phyloP scores from a whole-genome alignment of 2,113 vertebrate genomes.

The Ctenomys sociabilis region DNA sequence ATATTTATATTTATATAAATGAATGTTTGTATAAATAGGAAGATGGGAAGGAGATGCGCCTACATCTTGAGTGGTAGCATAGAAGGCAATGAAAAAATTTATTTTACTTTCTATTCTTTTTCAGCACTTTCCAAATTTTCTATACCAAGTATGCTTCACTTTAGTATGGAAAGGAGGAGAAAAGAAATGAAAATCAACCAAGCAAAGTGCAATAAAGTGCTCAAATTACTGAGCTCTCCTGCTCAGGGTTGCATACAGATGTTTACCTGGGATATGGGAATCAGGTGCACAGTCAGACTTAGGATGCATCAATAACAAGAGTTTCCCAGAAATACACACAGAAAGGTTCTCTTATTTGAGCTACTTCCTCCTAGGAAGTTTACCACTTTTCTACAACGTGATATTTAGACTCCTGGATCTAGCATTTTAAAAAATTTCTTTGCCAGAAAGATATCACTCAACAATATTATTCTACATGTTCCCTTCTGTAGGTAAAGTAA shows the following conservation, averaged over 20 bases:
- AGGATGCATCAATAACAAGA: not conserved
- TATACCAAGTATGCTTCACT: not conserved
- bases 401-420: not conserved
- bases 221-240: not conserved
- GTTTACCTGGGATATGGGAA: not conserved
- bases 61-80: not conserved
- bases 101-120: not conserved
- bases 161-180: not conserved
- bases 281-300: not conserved
- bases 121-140: conserved; percentile 19
- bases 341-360: not conserved
- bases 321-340: not conserved
- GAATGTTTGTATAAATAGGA: not conserved
- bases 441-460: not conserved
- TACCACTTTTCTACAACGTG: not conserved
- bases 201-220: not conserved
- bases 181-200: not conserved
- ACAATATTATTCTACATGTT: not conserved
- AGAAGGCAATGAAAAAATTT: not conserved
- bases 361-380: not conserved
- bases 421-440: not conserved
- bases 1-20: not conserved
- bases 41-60: not conserved
- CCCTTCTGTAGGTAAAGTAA: not conserved
- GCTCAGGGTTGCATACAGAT: not conserved